Evolutionary conservation across 2,113 vertebrate species (phyloP), one percentile per base, ranked within the genome.

Genomic region (Ophiodon elongatus): DNA sequence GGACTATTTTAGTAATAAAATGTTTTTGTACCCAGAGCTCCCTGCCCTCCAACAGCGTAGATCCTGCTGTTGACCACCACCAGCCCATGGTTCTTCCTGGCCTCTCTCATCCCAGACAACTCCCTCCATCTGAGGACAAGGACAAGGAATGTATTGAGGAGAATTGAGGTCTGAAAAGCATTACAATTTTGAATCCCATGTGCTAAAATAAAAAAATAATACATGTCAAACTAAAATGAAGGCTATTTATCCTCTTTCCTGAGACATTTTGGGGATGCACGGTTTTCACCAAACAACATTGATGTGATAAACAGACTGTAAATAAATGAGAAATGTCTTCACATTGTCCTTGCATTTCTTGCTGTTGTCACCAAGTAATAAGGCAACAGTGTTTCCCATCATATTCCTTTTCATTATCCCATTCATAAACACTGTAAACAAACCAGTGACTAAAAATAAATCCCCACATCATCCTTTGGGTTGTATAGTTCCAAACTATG

Each of bases 11-110:
- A 57, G 2, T 41, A 29, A 41, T 9, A 23, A 57, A 3, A 4
- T 39, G 25, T 64, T 37, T 45, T 78, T 96, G 50, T 80, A 99
- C 98, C 98, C 80, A 97, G 89, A 63, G 96, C 95, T 66, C 98
- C 98, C 92, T 99, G 98, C 64, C 98, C 98, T 82, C 98, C 98
- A 63, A 99, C 96, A 89, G 98, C 98, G 91, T 99, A 99, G 94
- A 99, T 99, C 94, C 97, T 97, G 87, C 97, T 96, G 95, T 98
- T 98, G 78, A 98, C 98, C 83, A 97, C 98, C 56, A 97, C 98
- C 66, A 99, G 92, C 1, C 98, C 98, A 4, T 98, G 98, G 90
- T 99, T 99, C 94, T 99, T 99, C 89, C 98, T 97, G 80, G 96
- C 94, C 86, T 99, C 98, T 90, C 96, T 96, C 98, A 99, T 99